Evolutionary conservation across 2,797 vertebrate genomes (phyloP), one percentile per base, ranked within the genome.

Genomic region (Anguilla anguilla): DNA sequence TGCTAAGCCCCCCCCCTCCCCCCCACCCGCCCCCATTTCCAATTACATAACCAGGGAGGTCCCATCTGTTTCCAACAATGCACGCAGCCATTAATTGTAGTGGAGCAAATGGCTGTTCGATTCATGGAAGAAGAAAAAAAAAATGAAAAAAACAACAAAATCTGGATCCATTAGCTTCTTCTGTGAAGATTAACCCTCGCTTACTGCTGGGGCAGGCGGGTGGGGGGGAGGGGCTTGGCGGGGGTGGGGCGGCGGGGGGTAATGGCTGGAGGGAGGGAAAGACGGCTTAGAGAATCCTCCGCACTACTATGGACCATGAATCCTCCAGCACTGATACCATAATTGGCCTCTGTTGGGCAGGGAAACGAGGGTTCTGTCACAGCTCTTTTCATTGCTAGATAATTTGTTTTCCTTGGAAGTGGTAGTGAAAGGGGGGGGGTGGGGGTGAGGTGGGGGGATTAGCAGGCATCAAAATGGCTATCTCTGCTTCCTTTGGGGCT

Each of bases 161-260:
- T 74, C n/a, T 86, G 61, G 74, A 86, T 77, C 85, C 85, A 86
- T 86, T 72, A 86, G 46, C 85, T 77, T 53, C 85, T 86, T 69
- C 85, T 77, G 85, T 86, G 85, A 77, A 86, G 67, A 86, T 86
- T 86, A 86, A 86, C 85, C 51, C 51, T 74, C 64, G 74, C 85
- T 49, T 77, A 86, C 85, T 11, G 85, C 85, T 51, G 49, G 43
- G 67, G 61, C 19, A 53, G 72, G 72, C 53, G 17, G 22, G 46
- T 19, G 25, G 53, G 5, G 2, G 43, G 74, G 67, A 46, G 69
- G 13, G 74, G 74, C 49, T 4, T 51, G 49, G 49, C 4, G 49
- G 49, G 17, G 11, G 46, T 35, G 22, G 53, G 43, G 46, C n/a
- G 22, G 19, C 67, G 74, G 55, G 69, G 74, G 72, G 85, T 35